These are phyloP conservation scores for Drosophila testacea DNA, from an alignment of 2,888 invertebrate species.

Conservation along the genomic window DNA sequence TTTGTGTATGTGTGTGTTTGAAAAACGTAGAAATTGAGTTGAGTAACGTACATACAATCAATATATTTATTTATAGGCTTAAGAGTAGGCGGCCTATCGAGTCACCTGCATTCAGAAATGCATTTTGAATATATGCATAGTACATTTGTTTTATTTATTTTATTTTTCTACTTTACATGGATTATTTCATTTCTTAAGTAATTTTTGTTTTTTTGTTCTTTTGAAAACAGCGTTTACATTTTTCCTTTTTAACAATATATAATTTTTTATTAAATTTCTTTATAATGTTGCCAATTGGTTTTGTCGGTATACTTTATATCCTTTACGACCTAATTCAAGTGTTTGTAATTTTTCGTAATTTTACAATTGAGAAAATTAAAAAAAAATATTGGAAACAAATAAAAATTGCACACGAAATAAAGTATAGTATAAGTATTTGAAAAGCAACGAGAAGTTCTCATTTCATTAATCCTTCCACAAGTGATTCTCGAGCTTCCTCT, in stretches of 20 bases:
- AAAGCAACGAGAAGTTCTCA: constrained; percentile 36
- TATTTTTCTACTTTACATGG: constrained; percentile 69
- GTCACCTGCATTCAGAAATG: constrained; percentile 44
- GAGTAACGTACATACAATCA: constrained; percentile 77
- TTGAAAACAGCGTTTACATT: constrained; percentile 56
- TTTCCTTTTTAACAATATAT: constrained; percentile 68
- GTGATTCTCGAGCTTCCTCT: constrained; percentile 6
- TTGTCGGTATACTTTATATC: constrained; percentile 84
- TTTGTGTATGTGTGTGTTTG: constrained; percentile 35
- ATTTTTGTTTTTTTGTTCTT: constrained; percentile 24
- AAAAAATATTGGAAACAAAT: constrained; percentile 31
- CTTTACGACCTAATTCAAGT: constrained; percentile 75
- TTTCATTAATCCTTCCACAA: constrained; percentile 12
- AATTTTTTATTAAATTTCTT: constrained; percentile 37
- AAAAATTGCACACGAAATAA: constrained; percentile 64
- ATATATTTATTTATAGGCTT: constrained; percentile 60
- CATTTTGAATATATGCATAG: constrained; percentile 43
- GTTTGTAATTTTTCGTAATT: constrained; percentile 50
- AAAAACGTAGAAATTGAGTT: constrained; percentile 69
- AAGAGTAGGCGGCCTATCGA: constrained; percentile 31
- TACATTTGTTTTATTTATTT: constrained; percentile 37
- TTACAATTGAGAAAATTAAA: constrained; percentile 21
- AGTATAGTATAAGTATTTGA: constrained; percentile 36
- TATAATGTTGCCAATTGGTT: constrained; percentile 64
- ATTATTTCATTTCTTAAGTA: constrained; percentile 51